phyloP scores from a whole-genome alignment of 2,888 invertebrate species.

The Eueremaeus valkanovi region DNA sequence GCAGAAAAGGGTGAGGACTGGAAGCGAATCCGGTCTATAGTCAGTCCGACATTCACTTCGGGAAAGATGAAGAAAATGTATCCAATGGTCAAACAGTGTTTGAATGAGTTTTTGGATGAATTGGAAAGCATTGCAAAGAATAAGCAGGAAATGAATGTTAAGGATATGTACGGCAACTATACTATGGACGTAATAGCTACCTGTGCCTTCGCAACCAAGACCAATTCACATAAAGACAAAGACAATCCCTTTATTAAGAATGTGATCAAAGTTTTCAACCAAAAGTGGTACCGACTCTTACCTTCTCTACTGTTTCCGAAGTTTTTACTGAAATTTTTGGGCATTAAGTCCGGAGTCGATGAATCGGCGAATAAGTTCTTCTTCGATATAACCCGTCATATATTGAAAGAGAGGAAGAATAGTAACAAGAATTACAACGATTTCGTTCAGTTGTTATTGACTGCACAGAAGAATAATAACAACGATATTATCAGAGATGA shows the following conservation, averaged over 20 bases:
- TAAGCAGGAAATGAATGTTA: neutral
- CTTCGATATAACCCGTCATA: too few relatives aligned
- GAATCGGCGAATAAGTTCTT: constrained; percentile 4
- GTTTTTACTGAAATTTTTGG: neutral
- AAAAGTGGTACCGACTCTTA: neutral
- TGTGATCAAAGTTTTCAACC: neutral
- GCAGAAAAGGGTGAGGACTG: neutral
- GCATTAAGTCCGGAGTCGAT: neutral
- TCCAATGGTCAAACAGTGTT: too few relatives aligned
- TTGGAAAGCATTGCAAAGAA: neutral
- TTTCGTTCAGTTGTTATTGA: constrained; percentile 20
- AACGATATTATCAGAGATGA: too few relatives aligned
- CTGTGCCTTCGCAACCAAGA: constrained; percentile 21
- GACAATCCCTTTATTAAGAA: neutral
- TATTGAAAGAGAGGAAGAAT: neutral
- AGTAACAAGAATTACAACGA: neutral
- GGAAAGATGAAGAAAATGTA: too few relatives aligned
- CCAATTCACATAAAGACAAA: neutral
- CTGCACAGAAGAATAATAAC: neutral
- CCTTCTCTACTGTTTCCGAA: neutral
- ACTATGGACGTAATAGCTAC: constrained; percentile 31
- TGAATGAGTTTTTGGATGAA: neutral
- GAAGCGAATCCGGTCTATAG: constrained; percentile 9
- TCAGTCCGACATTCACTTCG: too few relatives aligned
- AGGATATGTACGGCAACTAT: neutral